Evolutionary conservation across 2,113 vertebrate species (phyloP).

Genomic region (Haplochromis burtoni): DNA sequence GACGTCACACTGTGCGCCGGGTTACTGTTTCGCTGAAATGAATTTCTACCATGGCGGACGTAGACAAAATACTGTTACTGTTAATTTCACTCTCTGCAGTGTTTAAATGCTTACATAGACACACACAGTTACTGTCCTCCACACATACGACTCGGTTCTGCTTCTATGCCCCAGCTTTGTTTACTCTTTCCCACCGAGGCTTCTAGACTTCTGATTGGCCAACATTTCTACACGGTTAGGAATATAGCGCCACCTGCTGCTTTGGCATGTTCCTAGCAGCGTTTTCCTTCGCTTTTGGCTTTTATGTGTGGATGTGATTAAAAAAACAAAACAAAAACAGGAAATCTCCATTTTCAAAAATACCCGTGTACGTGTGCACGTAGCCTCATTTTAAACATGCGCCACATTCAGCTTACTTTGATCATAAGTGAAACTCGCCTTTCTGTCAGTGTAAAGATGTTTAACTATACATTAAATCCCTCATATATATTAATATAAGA

Average conservation of each 20-base stretch:
- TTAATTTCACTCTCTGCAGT: fast-evolving
- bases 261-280: neutral
- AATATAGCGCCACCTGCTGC: fast-evolving
- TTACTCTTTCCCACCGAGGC: fast-evolving
- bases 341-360: neutral
- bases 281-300: fast-evolving
- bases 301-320: fast-evolving
- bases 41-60: fast-evolving
- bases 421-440: fast-evolving
- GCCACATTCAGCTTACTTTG: neutral
- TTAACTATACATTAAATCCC: neutral
- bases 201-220: neutral
- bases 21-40: fast-evolving
- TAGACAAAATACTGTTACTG: neutral
- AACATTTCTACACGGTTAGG: neutral
- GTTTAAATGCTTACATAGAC: fast-evolving
- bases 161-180: fast-evolving
- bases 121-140: neutral
- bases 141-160: fast-evolving
- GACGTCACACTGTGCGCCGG: fast-evolving
- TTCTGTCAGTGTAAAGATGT: neutral
- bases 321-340: fast-evolving
- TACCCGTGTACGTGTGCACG: fast-evolving
- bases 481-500: neutral
- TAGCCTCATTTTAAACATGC: too few species aligned